Evolutionary conservation across 2,113 vertebrate species (phyloP), one percentile per base, ranked within the genome.

Genomic region (Phalacrocorax pelagicus): DNA sequence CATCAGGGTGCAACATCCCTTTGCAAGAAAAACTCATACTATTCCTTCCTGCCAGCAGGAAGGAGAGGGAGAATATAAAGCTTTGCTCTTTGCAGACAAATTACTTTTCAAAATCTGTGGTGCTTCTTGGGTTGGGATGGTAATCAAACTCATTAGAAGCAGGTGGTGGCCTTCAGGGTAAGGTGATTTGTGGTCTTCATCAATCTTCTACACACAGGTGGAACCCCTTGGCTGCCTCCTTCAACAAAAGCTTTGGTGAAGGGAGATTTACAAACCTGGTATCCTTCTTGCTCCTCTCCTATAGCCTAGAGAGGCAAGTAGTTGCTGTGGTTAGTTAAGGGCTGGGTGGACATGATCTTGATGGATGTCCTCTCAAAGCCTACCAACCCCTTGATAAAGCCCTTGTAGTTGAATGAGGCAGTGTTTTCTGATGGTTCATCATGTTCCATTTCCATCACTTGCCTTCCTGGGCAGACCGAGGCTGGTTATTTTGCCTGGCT

Each of bases 321-420:
- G 15, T 66, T 63, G 12, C 83, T 23, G 4, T 20, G n/a, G 23
- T 70, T 44, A 40, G 9, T 49, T 36, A 38, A 57, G 18, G 26
- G 16, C 36, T 63, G 54, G 21, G 21, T 30, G 26, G 47, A 21
- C 8, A 3, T 42, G 23, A 17, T 22, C 38, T 66, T 0, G 0
- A 29, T 40, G 63, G 51, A 11, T 0, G 0, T 83, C 24, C 20
- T n/a, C 62, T 87, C 55, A 47, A 81, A 82, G 8, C 29, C 30
- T 42, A 9, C 11, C 47, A 89, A 8, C 5, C 9, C 18, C 2
- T 0, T 21, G 22, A 21, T 44, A 62, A 83, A 85, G 9, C 30
- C 18, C 14, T 42, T 54, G 15, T 16, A 22, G 10, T 4, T 91
- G 65, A 26, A 15, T 12, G 15, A 30, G 87, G 9, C 7, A 6